phyloP scores from a whole-genome alignment of 2,888 invertebrate genomes.

The Chironomus riparius region DNA sequence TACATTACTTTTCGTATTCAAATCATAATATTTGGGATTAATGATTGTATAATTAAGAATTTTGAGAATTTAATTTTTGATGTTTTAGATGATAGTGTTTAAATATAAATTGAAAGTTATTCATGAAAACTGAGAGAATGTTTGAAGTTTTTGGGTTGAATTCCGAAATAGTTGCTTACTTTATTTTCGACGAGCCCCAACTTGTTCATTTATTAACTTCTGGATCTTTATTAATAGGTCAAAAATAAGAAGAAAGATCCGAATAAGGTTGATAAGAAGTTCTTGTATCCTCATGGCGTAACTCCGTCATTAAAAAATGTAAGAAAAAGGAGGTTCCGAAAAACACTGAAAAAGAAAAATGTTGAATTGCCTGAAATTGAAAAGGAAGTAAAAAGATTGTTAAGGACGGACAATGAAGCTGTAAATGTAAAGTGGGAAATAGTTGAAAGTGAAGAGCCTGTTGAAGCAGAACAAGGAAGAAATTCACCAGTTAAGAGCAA shows the following conservation, averaged over 20 bases:
- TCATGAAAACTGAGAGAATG: too few relatives aligned
- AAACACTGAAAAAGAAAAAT: conserved; percentile 92
- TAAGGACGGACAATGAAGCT: conserved; percentile 89
- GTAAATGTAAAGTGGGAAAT: conserved; percentile 81
- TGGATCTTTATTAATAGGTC: background rate
- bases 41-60: too few relatives aligned
- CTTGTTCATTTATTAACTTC: too few relatives aligned
- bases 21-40: too few relatives aligned
- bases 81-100: too few relatives aligned
- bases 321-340: conserved; percentile 81
- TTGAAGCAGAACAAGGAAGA: conserved; percentile 38
- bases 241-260: conserved; percentile 80
- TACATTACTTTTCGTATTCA: too few relatives aligned
- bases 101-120: too few relatives aligned
- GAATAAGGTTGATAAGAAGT: conserved; percentile 75
- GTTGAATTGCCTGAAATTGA: conserved; percentile 97
- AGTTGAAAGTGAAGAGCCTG: conserved; percentile 72
- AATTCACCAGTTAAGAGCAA: conserved; percentile 30
- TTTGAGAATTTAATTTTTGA: too few relatives aligned
- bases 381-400: conserved; percentile 88
- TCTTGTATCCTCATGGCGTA: conserved; percentile 88
- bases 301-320: conserved; percentile 96
- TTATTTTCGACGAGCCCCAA: too few relatives aligned
- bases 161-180: too few relatives aligned
- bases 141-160: too few relatives aligned